Conservation (phyloP, 1,140 invertebrate species). For the Zaprionus lachaisei region DNA sequence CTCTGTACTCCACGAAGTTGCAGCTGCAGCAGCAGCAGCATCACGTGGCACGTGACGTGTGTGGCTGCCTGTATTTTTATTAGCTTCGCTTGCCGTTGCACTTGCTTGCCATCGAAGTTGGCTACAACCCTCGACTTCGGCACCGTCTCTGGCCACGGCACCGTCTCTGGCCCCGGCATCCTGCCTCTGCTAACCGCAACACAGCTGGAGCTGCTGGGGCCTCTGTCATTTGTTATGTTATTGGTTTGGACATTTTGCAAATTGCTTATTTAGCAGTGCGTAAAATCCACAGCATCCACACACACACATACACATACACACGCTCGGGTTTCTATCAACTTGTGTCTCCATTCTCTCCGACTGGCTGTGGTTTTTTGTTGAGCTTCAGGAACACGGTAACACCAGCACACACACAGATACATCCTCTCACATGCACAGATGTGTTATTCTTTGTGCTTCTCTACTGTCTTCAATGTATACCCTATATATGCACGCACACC, state of each 20-base stretch:
- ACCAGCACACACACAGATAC: slow-evolving; percentile 16
- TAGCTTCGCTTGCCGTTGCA: slow-evolving; percentile 31
- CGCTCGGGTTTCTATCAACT: slow-evolving; percentile 2
- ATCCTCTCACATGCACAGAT: slow-evolving; percentile 35
- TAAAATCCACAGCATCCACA: slow-evolving; percentile 67
- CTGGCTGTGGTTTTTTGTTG: slow-evolving; percentile 31
- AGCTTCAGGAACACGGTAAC: slow-evolving; percentile 5
- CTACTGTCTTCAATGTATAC: slow-evolving; percentile 13
- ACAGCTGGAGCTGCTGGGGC: slow-evolving; percentile 45
- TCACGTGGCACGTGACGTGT: slow-evolving; percentile 6
- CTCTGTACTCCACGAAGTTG: slow-evolving; percentile 12
- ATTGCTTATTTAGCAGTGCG: slow-evolving; percentile 83
- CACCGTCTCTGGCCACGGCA: neutral
- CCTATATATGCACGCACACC: neutral
- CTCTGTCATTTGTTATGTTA: slow-evolving; percentile 79
- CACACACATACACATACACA: neutral
- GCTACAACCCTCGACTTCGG: neutral
- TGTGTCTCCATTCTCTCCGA: neutral
- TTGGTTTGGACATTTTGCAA: slow-evolving; percentile 83
- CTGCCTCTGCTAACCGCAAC: slow-evolving; percentile 56
- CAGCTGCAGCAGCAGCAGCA: slow-evolving; percentile 1
- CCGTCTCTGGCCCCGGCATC: slow-evolving; percentile 31
- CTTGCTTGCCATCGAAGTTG: neutral
- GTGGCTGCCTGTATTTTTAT: slow-evolving; percentile 62
- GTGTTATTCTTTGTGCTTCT: slow-evolving; percentile 45